These are phyloP conservation scores for Tamias sibiricus DNA, from an alignment of 2,113 vertebrate species.

Conservation along the genomic window DNA sequence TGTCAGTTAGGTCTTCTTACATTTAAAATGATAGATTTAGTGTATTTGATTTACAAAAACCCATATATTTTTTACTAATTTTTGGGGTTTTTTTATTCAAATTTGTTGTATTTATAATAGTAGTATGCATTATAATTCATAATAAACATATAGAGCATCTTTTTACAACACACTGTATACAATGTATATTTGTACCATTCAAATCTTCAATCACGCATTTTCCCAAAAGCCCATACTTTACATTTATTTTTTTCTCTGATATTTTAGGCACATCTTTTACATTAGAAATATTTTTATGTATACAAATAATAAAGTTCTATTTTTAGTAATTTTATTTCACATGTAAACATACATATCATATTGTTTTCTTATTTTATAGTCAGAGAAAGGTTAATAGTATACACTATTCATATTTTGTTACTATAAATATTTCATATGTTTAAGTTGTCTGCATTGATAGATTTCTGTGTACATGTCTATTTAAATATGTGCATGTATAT, in stretches of 20 bases:
- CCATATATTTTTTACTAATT: no score
- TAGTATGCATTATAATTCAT: no score
- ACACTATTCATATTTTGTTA: background rate
- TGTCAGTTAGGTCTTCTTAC: background rate
- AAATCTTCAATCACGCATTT: no score
- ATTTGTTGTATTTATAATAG: no score
- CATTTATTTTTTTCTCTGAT: background rate
- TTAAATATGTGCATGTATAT: no score
- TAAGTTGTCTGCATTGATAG: background rate
- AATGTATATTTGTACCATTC: no score
- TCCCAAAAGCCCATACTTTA: background rate
- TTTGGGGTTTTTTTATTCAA: no score
- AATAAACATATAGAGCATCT: no score
- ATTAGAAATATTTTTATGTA: background rate
- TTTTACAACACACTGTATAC: no score
- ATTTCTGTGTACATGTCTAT: background rate
- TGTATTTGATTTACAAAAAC: background rate
- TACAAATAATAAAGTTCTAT: background rate
- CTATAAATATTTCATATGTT: background rate
- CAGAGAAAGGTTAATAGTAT: background rate
- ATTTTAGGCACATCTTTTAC: background rate
- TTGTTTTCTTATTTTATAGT: background rate
- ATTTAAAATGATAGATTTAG: background rate
- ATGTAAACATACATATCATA: background rate
- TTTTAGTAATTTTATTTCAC: background rate